Evolutionary conservation across 1,140 invertebrate genomes (phyloP).

Genomic region (Bicyclus anynana): DNA sequence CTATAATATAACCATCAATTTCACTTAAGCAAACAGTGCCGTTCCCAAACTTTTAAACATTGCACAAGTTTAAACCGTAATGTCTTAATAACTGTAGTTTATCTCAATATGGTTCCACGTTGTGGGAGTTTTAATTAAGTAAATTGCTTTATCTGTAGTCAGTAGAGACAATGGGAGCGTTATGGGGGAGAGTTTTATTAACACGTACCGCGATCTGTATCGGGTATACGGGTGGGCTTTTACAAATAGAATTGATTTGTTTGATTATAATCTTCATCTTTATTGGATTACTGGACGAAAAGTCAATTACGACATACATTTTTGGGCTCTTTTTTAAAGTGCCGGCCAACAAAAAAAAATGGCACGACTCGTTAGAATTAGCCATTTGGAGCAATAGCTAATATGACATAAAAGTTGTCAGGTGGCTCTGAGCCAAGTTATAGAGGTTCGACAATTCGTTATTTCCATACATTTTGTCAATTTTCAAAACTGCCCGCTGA

Average conservation of each 20-base stretch:
- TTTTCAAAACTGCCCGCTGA: no score
- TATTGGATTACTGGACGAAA: not conserved
- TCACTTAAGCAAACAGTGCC: constrained; percentile 18
- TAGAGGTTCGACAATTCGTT: no score
- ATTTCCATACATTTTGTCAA: no score
- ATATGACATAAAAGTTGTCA: no score
- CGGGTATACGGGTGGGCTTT: constrained; percentile 59
- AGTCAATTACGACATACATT: not conserved
- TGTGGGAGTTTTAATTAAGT: constrained; percentile 27
- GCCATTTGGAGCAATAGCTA: no score
- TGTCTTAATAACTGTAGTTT: constrained; percentile 55
- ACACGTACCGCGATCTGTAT: constrained; percentile 47
- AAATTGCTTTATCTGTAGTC: constrained; percentile 23
- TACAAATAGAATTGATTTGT: constrained; percentile 71
- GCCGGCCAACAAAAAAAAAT: no score
- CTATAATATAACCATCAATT: constrained; percentile 16
- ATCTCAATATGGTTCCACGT: constrained; percentile 22
- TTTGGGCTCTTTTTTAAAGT: no score
- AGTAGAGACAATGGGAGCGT: constrained; percentile 44
- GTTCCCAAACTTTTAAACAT: constrained; percentile 28
- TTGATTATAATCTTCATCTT: not conserved
- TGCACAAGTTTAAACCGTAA: constrained; percentile 37
- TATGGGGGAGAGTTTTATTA: constrained; percentile 69
- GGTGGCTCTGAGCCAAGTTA: no score
- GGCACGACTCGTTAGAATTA: no score